Percentiles rank a stretch among this genome's conserved stretches.
These are phyloP conservation scores for Lobophora halterata DNA, from an alignment of 2,888 invertebrate species.

Conservation along the genomic window DNA sequence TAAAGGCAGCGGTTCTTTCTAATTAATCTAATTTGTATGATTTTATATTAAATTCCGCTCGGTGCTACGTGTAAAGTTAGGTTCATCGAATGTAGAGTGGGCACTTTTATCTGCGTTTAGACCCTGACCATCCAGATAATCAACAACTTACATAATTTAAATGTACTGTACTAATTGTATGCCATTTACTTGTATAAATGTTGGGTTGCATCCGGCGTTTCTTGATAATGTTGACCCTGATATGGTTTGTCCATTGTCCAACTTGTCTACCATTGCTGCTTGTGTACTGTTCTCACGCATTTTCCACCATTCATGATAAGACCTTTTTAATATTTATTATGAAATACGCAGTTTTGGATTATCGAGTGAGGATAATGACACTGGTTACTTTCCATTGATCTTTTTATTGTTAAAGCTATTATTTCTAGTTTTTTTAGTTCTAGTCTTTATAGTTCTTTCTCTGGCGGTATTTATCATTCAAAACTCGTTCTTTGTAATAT, in stretches of 20 bases:
- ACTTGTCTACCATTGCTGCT: slow-evolving; percentile 4
- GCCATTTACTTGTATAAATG: slow-evolving; percentile 27
- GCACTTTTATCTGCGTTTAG: too few relatives aligned
- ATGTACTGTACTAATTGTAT: slow-evolving; percentile 32
- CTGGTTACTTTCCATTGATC: slow-evolving; percentile 1
- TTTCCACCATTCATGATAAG: background rate
- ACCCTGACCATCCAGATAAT: slow-evolving; percentile 7
- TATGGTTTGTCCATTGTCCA: slow-evolving; percentile 34
- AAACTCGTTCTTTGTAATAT: slow-evolving; percentile 5
- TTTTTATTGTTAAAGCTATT: too few relatives aligned
- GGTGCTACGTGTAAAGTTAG: too few relatives aligned
- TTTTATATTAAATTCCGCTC: too few relatives aligned
- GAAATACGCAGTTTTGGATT: too few relatives aligned
- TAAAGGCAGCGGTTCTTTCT: too few relatives aligned
- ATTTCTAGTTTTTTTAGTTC: too few relatives aligned
- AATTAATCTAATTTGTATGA: too few relatives aligned
- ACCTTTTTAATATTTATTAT: too few relatives aligned
- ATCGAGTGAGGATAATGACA: background rate
- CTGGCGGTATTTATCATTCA: too few relatives aligned
- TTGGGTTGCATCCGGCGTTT: slow-evolving; percentile 39
- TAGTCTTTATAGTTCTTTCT: too few relatives aligned
- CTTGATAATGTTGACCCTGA: slow-evolving; percentile 37
- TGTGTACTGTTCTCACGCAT: slow-evolving; percentile 4
- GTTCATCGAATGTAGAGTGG: too few relatives aligned
- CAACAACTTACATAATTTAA: slow-evolving; percentile 32